These are phyloP conservation scores for Umimayanthus chanpuru DNA, from an alignment of 92 coral and sea anemone genomes.

Conservation along the genomic window DNA sequence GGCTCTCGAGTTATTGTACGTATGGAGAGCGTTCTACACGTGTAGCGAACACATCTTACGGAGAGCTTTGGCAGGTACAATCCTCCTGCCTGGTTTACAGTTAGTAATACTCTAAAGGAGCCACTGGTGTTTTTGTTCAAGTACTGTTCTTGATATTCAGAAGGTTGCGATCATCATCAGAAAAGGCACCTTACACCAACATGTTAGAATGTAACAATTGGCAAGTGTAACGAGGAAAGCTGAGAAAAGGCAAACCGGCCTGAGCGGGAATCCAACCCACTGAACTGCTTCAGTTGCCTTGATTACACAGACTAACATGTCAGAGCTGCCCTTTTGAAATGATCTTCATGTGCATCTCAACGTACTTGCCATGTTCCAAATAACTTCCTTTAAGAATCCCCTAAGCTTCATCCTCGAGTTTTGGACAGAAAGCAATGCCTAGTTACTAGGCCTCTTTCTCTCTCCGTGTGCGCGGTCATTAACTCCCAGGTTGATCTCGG, in stretches of 20 bases:
- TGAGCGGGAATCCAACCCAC: not conserved
- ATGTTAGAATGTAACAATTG: not conserved
- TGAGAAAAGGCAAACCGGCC: not conserved
- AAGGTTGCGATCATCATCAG: not conserved
- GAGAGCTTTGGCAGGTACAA: conserved; percentile 66
- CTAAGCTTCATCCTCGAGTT: no score
- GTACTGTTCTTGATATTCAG: not conserved
- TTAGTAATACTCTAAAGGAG: not conserved
- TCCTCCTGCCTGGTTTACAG: not conserved
- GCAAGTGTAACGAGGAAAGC: not conserved
- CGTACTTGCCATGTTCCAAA: not conserved
- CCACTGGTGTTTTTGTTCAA: not conserved
- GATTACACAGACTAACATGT: no score
- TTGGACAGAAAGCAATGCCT: not conserved
- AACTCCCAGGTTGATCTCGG: no score
- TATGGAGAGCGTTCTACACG: conserved; percentile 91
- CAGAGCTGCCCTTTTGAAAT: not conserved
- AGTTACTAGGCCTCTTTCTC: no score
- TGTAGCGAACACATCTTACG: conserved; percentile 74
- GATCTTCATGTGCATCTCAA: not conserved
- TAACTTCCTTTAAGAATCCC: no score
- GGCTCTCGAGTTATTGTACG: conserved; percentile 83
- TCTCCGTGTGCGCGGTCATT: no score
- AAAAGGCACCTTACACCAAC: not conserved
- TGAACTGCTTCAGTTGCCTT: not conserved